These are phyloP conservation scores for Alcedo quadribrachys DNA, from an alignment of 2,797 vertebrate genomes.

Conservation along the genomic window DNA sequence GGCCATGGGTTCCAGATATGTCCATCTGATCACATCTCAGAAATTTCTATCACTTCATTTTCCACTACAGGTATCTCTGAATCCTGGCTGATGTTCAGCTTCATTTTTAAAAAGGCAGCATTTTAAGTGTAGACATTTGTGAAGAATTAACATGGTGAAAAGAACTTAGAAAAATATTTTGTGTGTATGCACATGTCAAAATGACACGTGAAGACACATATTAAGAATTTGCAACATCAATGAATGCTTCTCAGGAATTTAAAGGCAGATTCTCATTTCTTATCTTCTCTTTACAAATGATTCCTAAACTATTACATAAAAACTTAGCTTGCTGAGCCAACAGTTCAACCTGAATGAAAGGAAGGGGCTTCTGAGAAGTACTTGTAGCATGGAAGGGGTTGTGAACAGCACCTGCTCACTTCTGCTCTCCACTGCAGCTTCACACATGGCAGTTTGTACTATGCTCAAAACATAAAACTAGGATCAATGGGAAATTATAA, in stretches of 20 bases:
- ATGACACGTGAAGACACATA: neutral
- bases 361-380: neutral
- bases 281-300: neutral
- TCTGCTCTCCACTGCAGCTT: neutral
- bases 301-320: constrained; percentile 13
- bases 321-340: neutral
- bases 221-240: neutral
- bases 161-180: neutral
- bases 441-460: neutral
- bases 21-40: neutral
- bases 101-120: neutral
- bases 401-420: neutral
- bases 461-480: neutral
- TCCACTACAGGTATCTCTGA: neutral
- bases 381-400: neutral
- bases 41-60: neutral
- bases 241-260: neutral
- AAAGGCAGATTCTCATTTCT: neutral
- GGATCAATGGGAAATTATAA: neutral
- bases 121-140: neutral
- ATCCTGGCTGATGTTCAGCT: neutral
- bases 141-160: neutral
- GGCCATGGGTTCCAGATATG: neutral
- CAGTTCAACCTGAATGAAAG: neutral
- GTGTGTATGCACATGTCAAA: neutral